Evolutionary conservation across 2,888 invertebrate species (phyloP), one percentile per base, ranked within the genome.

Genomic region (Stictocephala bisonia): DNA sequence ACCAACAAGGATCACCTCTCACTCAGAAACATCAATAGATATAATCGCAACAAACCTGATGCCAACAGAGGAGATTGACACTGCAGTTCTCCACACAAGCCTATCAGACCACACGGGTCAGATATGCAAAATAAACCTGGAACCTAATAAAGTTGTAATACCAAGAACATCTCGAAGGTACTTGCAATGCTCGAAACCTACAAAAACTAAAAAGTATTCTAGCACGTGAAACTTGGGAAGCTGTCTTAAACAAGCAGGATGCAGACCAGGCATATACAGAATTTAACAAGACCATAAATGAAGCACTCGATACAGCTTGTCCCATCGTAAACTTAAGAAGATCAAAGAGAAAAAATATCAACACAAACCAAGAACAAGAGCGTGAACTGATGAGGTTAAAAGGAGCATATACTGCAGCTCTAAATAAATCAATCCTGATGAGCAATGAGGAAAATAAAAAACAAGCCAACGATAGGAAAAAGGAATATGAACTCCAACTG

Each of bases 1-100:
- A 2, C 56, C 56, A 15, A 56, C 56, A 11, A 56, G 56, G 27
- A 56, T 56, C 27, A 56, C 56, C 15, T 15, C 11, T 56, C 56
- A 56, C 27, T 56, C 51, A 6, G 27, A 31, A 20, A 58, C 58
- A 58, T 58, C 58, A 4, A 58, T 58, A 6, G 58, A 58, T 15
- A 58, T 58, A 7, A 58, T 58, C 2, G 58, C 58, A 6, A 31
- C 58, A 15, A 58, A 58, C 20, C 35, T 58, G 4, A 15, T 3
- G 20, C n/a, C 35, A 29, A 15, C 15, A 3, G 58, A 58, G 7
- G 58, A 58, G 7, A 20, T 58, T 2, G 35, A 35, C 4, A 58
- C 58, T 58, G 15, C 15, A 31, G 35, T 58, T 15, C 9, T 58
- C 26, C n/a, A 20, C 20, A 31, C 58, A 7, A 20, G 58, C 18